These are phyloP conservation scores for Sibirionetta formosa DNA, from an alignment of 2,797 vertebrate genomes.

Conservation along the genomic window DNA sequence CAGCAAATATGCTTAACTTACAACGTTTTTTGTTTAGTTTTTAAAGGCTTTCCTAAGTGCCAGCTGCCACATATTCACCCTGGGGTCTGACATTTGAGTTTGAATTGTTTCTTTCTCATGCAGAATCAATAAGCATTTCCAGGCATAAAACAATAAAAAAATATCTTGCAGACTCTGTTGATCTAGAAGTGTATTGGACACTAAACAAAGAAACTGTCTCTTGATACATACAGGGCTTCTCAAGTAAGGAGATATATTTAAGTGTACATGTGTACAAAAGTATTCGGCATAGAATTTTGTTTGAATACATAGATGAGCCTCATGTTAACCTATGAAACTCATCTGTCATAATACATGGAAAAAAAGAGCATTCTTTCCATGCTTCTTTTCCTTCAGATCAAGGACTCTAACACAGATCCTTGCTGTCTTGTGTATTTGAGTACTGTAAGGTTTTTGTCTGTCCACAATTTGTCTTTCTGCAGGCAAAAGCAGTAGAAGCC, in stretches of 20 bases:
- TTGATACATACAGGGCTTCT: background rate
- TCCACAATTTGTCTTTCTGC: slow-evolving; percentile 32
- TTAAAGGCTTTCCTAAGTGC: slow-evolving; percentile 61
- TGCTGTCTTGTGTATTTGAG: background rate
- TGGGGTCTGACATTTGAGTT: slow-evolving; percentile 49
- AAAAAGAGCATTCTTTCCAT: background rate
- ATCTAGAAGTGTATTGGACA: background rate
- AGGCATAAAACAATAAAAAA: slow-evolving; percentile 55
- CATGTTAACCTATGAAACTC: background rate
- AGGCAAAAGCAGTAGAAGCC: slow-evolving; percentile 85
- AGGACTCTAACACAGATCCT: background rate
- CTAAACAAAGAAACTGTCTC: slow-evolving; percentile 15
- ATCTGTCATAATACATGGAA: background rate
- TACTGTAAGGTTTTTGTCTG: background rate
- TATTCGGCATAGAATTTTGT: background rate
- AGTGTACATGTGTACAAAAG: background rate
- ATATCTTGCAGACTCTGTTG: background rate
- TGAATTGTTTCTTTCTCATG: slow-evolving; percentile 70
- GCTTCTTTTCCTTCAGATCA: background rate
- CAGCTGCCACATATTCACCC: slow-evolving; percentile 64
- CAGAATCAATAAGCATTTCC: slow-evolving; percentile 57
- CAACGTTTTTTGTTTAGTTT: slow-evolving; percentile 19
- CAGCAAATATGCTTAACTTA: slow-evolving; percentile 20
- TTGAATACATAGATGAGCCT: background rate
- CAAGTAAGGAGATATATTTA: background rate